Conservation (phyloP, 2,797 vertebrate genomes). For the Harpagifer antarcticus region DNA sequence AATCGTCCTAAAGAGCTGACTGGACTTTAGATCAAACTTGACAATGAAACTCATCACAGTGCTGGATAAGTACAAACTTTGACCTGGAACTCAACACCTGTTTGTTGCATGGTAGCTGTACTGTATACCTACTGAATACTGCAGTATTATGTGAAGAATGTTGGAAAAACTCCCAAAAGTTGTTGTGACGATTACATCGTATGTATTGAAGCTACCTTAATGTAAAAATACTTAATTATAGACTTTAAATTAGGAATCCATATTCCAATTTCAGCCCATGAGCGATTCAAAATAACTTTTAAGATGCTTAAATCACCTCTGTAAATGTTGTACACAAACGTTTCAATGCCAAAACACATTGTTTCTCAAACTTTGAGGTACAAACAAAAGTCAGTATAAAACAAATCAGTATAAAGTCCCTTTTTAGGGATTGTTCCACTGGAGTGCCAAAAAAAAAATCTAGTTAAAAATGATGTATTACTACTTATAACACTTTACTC, state of each 20-base stretch:
- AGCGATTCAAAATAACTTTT: not conserved
- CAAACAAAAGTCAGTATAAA: not conserved
- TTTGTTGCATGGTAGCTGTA: not conserved
- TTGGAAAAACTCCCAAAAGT: too few species aligned
- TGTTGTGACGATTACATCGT: too few species aligned
- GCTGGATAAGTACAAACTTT: not conserved
- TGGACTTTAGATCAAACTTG: not conserved
- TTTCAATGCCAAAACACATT: not conserved
- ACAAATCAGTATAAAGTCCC: not conserved
- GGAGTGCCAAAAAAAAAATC: conserved; percentile 5
- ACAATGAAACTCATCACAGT: not conserved
- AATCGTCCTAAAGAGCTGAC: not conserved
- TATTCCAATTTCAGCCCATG: not conserved
- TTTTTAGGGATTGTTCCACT: not conserved
- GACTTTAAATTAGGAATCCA: not conserved
- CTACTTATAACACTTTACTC: conserved; percentile 47
- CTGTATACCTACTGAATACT: too few species aligned
- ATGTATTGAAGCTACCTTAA: too few species aligned
- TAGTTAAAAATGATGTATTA: conserved; percentile 37
- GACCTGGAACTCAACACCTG: not conserved
- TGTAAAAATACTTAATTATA: not conserved
- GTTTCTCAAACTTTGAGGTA: not conserved
- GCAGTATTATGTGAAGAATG: too few species aligned
- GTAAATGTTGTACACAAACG: not conserved
- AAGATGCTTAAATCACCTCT: not conserved